These are phyloP conservation scores for Hypena proboscidalis DNA, from an alignment of 2,888 invertebrate species.

Conservation along the genomic window DNA sequence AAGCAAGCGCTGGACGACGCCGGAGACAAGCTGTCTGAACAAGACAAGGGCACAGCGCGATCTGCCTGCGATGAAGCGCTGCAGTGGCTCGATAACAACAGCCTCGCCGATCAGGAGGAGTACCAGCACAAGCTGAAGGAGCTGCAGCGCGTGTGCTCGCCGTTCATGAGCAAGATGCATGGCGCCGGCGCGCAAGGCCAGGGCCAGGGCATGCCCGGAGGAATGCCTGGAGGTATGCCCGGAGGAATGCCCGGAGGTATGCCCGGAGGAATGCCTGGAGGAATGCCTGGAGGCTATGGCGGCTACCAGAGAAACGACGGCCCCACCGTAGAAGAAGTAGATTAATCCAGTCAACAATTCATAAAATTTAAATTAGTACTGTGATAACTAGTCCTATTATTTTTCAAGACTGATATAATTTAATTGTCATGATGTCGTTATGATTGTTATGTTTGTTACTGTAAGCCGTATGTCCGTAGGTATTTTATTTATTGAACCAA, in stretches of 20 bases:
- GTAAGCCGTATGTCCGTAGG: too few species aligned
- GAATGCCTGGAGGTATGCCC: constrained; percentile 22
- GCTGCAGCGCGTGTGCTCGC: constrained; percentile 84
- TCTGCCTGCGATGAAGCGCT: constrained; percentile 86
- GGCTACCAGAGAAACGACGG: background rate
- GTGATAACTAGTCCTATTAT: too few species aligned
- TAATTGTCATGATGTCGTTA: too few species aligned
- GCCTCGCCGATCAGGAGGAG: constrained; percentile 87
- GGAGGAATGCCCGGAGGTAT: constrained; percentile 22
- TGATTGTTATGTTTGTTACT: too few species aligned
- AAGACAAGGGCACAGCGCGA: constrained; percentile 85
- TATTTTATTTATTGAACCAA: too few species aligned
- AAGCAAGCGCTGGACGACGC: constrained; percentile 89
- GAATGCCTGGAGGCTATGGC: background rate
- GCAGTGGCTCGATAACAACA: constrained; percentile 90
- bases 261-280: constrained; percentile 10
- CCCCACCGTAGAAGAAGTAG: constrained; percentile 4
- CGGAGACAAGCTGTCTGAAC: constrained; percentile 84
- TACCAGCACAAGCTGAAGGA: constrained; percentile 87
- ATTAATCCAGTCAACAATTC: background rate
- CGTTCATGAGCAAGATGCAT: constrained; percentile 85
- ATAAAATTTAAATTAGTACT: background rate
- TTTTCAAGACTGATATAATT: too few species aligned
- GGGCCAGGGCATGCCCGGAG: constrained; percentile 23
- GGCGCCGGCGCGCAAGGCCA: constrained; percentile 77